Conservation (phyloP, 1,140 invertebrate genomes). For the Drosophila pseudoobscura region DNA sequence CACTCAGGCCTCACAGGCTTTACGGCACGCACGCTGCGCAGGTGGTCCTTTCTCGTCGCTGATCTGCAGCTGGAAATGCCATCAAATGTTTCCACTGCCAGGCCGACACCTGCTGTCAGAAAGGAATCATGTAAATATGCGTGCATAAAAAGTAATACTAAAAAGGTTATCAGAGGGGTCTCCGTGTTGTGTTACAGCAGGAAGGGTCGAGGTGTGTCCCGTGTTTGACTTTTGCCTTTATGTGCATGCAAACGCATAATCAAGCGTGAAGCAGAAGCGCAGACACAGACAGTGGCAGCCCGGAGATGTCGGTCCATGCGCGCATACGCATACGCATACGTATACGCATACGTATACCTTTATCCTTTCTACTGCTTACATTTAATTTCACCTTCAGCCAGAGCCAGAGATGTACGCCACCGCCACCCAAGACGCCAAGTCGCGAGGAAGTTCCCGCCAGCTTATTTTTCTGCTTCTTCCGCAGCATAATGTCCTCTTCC, state of each 20-base stretch:
- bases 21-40: conserved; percentile 59
- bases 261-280: conserved; percentile 66
- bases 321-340: conserved; percentile 35
- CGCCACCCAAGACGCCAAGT: conserved; percentile 60
- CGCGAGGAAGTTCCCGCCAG: conserved; percentile 8
- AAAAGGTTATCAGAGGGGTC: conserved; percentile 47
- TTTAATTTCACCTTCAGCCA: conserved; percentile 77
- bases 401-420: conserved; percentile 23
- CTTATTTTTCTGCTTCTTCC: conserved; percentile 21
- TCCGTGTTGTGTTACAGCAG: conserved; percentile 15
- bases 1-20: conserved; percentile 48
- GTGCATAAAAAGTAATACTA: conserved; percentile 58
- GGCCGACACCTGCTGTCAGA: conserved; percentile 69
- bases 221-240: conserved; percentile 77
- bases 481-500: conserved; percentile 19
- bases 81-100: conserved; percentile 62
- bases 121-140: conserved; percentile 67
- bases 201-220: conserved; percentile 64
- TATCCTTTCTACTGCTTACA: conserved; percentile 66
- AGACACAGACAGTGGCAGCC: conserved; percentile 1
- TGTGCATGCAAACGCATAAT: conserved; percentile 81
- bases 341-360: conserved; percentile 23
- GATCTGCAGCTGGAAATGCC: conserved; percentile 71
- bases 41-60: conserved; percentile 39
- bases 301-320: conserved; percentile 24